These are phyloP conservation scores for Eupithecia dodoneata DNA, from an alignment of 2,888 invertebrate genomes.

Conservation along the genomic window DNA sequence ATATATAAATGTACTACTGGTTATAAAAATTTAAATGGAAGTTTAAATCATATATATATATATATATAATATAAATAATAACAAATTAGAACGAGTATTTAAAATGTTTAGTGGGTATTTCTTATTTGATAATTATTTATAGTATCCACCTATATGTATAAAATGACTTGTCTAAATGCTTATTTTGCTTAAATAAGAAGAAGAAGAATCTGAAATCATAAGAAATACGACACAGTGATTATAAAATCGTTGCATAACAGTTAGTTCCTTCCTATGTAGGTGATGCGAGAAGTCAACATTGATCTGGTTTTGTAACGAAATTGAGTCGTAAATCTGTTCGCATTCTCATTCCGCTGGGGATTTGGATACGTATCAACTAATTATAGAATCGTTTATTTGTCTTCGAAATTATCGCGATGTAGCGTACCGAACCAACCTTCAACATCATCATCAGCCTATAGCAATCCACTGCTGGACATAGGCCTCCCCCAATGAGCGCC, in stretches of 20 bases:
- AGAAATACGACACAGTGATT: not conserved
- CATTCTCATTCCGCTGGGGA: constrained; percentile 32
- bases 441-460: no score
- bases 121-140: no score
- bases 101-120: no score
- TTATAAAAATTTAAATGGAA: no score
- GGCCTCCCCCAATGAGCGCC: no score
- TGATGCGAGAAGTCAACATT: constrained; percentile 4
- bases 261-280: not conserved
- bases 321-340: constrained; percentile 39
- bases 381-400: constrained; percentile 35
- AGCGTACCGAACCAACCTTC: not conserved
- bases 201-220: not conserved
- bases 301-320: constrained; percentile 30
- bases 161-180: no score
- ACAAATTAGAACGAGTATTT: no score
- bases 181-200: not conserved
- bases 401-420: constrained; percentile 25
- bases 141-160: no score
- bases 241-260: not conserved
- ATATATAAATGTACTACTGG: no score
- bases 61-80: no score
- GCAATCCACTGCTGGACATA: no score
- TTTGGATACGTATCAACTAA: constrained; percentile 41
- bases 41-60: no score